A percentile compares a stretch with the other conserved stretches of the same genome.
phyloP scores from a whole-genome alignment of 2,888 invertebrate genomes.

The Macropis europaea region DNA sequence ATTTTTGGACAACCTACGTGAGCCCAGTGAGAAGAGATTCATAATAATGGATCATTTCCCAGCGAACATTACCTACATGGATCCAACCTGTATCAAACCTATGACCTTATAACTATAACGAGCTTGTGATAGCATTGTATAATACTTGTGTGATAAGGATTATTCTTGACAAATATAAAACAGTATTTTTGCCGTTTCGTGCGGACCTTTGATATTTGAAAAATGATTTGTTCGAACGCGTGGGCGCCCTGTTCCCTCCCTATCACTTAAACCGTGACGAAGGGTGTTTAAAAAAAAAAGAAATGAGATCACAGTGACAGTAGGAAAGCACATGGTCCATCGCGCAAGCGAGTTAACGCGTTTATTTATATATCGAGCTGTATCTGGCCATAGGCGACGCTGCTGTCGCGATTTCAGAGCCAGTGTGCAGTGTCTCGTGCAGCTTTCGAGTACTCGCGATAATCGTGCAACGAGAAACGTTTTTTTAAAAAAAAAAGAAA shows the following conservation, averaged over 20 bases:
- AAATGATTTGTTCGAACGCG: background rate
- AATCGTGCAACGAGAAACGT: conserved; percentile 7
- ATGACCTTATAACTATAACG: conserved; percentile 26
- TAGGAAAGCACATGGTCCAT: conserved; percentile 25
- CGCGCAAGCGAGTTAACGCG: conserved; percentile 35
- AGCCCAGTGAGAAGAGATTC: conserved; percentile 81
- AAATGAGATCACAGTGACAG: conserved; percentile 9
- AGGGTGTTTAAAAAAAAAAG: conserved; percentile 16
- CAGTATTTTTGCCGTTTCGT: conserved; percentile 8
- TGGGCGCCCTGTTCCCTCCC: background rate
- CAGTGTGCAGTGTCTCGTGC: conserved; percentile 42
- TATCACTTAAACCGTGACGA: background rate
- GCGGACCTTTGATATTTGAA: background rate
- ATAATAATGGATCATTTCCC: conserved; percentile 85
- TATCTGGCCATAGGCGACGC: conserved; percentile 41
- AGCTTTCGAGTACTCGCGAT: conserved; percentile 17
- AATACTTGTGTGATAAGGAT: background rate
- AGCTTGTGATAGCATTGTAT: background rate
- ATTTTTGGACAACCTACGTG: conserved; percentile 84
- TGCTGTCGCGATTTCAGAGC: conserved; percentile 47
- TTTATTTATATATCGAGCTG: conserved; percentile 52
- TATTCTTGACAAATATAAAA: conserved; percentile 7
- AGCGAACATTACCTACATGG: conserved; percentile 82
- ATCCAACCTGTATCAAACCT: conserved; percentile 65
- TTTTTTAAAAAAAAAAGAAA: background rate